A percentile compares a stretch with the other conserved stretches of the same genome.
Conservation (phyloP, 2,797 vertebrate genomes). For the Hemitrygon akajei region DNA sequence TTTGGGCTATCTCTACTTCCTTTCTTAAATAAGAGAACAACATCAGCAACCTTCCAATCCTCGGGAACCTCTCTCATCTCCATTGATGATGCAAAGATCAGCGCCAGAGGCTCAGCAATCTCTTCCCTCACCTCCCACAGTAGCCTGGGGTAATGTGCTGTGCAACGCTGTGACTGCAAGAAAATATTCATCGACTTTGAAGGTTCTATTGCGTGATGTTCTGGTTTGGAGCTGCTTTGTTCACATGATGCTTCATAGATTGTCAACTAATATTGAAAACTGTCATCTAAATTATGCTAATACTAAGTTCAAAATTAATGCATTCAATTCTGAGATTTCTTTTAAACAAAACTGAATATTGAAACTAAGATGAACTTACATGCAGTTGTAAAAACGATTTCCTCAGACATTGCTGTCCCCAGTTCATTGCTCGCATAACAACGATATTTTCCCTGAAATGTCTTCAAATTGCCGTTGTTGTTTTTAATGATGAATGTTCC, state of each 20-base stretch:
- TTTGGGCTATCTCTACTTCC: too few relatives aligned
- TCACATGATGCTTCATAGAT: background rate
- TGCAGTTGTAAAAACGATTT: slow-evolving; percentile 85
- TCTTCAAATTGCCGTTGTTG: slow-evolving; percentile 78
- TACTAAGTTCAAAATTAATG: background rate
- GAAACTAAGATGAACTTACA: slow-evolving; percentile 62
- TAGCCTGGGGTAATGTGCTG: too few relatives aligned
- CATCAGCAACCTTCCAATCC: too few relatives aligned
- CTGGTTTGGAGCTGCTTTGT: background rate
- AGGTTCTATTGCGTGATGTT: background rate
- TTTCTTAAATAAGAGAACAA: too few relatives aligned
- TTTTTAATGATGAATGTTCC: slow-evolving; percentile 81
- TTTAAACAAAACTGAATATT: background rate
- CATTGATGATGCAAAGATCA: too few relatives aligned
- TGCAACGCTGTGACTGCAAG: too few relatives aligned
- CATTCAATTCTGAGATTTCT: background rate
- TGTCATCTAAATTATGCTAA: background rate
- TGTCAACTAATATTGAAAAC: background rate
- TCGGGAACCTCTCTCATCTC: too few relatives aligned
- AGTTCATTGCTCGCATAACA: slow-evolving; percentile 80
- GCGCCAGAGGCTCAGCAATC: too few relatives aligned
- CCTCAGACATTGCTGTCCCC: slow-evolving; percentile 81
- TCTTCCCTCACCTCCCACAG: too few relatives aligned
- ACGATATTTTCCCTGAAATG: slow-evolving; percentile 84
- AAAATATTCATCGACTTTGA: background rate